These are phyloP conservation scores for Oscheius sp. DNA, from an alignment of 2,888 invertebrate species.

Conservation along the genomic window DNA sequence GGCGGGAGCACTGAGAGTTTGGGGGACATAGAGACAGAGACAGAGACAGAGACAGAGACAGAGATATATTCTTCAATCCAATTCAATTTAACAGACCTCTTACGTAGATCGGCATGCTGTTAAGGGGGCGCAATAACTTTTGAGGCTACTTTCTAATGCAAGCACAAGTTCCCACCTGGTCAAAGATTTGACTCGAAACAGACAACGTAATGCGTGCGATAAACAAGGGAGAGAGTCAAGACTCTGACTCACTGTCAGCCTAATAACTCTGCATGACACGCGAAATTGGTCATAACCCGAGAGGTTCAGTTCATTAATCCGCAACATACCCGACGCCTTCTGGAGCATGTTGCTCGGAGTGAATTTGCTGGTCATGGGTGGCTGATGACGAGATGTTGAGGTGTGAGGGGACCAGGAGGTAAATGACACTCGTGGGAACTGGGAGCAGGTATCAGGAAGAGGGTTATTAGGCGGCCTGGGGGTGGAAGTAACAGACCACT, in stretches of 20 bases:
- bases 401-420: constrained; percentile 4
- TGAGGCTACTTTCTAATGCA: no score
- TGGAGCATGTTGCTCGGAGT: constrained; percentile 27
- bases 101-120: no score
- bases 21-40: no score
- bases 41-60: no score
- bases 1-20: no score
- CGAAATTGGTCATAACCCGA: constrained; percentile 34
- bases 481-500: no score
- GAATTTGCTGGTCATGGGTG: constrained; percentile 8
- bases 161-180: neutral
- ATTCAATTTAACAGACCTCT: no score
- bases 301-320: constrained; percentile 28
- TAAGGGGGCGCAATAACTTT: no score
- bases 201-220: neutral
- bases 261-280: constrained; percentile 37
- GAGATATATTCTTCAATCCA: no score
- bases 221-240: constrained; percentile 1
- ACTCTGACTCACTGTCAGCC: constrained; percentile 18
- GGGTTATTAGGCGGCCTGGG: no score
- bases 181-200: neutral
- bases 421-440: constrained; percentile 29
- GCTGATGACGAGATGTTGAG: neutral
- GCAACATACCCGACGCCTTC: constrained; percentile 7
- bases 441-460: no score